Evolutionary conservation across 2,888 invertebrate genomes (phyloP), one percentile per base, ranked within the genome.

Genomic region (Blastobasis lacticolella): DNA sequence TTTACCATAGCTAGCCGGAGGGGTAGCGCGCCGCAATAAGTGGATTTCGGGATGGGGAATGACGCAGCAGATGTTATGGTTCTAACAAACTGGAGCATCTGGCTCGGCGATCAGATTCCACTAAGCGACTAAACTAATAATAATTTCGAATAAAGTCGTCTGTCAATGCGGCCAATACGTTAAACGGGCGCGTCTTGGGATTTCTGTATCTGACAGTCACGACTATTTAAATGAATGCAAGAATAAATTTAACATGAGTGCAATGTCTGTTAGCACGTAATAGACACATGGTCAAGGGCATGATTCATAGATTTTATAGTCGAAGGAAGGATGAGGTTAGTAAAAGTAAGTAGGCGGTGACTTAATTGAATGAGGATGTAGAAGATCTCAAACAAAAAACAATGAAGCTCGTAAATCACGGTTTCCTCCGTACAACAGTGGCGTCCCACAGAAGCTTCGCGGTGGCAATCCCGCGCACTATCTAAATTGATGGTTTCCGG

Each of bases 401-500:
- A 87, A 86, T 86, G 78, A 80, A 82, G 73, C 75, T 75, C 81
- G 75, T 88, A 88, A 88, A 88, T 86, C 87, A 83, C 77, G 57
- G 82, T 70, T 84, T 87, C 86, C 87, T 84, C 74, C 71, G 68
- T 75, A 66, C 75, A 82, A 82, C 81, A 77, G 84, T 78, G 72
- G 76, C 85, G 80, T 86, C 86, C 86, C 81, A 81, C 80, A 69
- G 66, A 53, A 80, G 79, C 78, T 78, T 75, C 76, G 81, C 76
- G 75, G 80, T 72, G 78, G 81, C 85, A 78, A 86, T 82, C 81
- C 81, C 71, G 74, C 78, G 78, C 78, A 79, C 83, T 83, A 82
- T 84, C 84, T 83, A 72, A 87, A 88, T 88, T 86, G 84, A 87
- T 88, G 76, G 81, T 79, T 88, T 88, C 88, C 88, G 87, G 83